Evolutionary conservation across 2,113 vertebrate genomes (phyloP), one percentile per base, ranked within the genome.

Genomic region (Petrocephalus zakoni): DNA sequence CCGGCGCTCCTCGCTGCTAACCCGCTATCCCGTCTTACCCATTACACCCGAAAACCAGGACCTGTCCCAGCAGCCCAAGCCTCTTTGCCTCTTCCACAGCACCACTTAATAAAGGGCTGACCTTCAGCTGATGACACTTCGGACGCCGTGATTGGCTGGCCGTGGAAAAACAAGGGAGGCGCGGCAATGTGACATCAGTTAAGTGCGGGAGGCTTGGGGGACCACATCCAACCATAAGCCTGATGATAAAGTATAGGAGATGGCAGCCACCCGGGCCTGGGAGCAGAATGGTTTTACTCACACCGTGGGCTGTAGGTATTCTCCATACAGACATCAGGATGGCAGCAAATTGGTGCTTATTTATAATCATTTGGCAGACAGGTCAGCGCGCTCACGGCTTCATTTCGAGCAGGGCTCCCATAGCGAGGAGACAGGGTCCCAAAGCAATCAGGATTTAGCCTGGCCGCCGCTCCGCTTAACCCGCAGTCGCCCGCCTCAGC

Each of bases 401-500:
- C 75, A 87, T 87, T 87, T 88, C 13, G 55, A 42, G 55, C 25
- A 4, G 56, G 75, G 46, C 53, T 85, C 86, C 89, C 89, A 13
- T 10, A n/a, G 61, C 21, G 34, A 55, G 51, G 47, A 72, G 21
- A 49, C 55, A 19, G 58, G 29, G 17, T 75, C 89, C 89, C 89
- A 88, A 47, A 58, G 64, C 89, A 88, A 90, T 90, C 37, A 93
- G 92, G 94, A 88, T 87, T 88, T 25, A 52, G 78, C 68, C 47
- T 83, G 90, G 86, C 87, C n/a, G 56, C 21, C 37, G 81, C 64
- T 46, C 87, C 11, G 11, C 55, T 64, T 51, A 1, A 56, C 89
- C 91, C 91, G 21, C 89, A 58, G 61, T 78, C 47, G 8, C 17
- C 88, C 90, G 92, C 93, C 3, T 92, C 93, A 92, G 89, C 91